Conservation (phyloP, 2,797 vertebrate genomes). For the Tapera naevia region DNA sequence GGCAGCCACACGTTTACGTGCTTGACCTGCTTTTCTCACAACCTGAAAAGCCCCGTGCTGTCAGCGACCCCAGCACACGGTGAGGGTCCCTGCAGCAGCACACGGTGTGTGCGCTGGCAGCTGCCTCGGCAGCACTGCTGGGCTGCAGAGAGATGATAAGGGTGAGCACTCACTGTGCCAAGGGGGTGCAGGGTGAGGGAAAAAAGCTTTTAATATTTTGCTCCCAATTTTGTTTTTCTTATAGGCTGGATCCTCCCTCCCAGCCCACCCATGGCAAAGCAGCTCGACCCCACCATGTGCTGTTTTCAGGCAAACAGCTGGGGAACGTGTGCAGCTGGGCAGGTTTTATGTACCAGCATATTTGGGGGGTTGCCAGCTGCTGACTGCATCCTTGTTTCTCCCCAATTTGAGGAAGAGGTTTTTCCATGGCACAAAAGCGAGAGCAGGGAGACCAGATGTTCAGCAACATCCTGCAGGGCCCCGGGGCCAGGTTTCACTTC, state of each 20-base stretch:
- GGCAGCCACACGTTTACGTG: neutral
- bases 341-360: neutral
- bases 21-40: conserved; percentile 33
- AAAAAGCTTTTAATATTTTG: neutral
- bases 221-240: neutral
- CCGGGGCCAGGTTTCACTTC: neutral
- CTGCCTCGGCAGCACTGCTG: neutral
- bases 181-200: too few species aligned
- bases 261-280: neutral
- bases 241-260: neutral
- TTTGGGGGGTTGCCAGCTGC: neutral
- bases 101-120: fast-evolving
- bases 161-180: fast-evolving
- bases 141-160: fast-evolving
- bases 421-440: neutral
- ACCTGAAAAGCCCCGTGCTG: neutral
- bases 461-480: neutral
- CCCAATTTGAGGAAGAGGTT: neutral
- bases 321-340: neutral
- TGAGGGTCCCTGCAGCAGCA: neutral
- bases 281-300: neutral
- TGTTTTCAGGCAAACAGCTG: neutral
- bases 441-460: neutral
- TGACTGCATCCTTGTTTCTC: neutral
- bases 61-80: neutral